Evolutionary conservation across 2,113 vertebrate genomes (phyloP).

Genomic region (Xyliphius kryptos): DNA sequence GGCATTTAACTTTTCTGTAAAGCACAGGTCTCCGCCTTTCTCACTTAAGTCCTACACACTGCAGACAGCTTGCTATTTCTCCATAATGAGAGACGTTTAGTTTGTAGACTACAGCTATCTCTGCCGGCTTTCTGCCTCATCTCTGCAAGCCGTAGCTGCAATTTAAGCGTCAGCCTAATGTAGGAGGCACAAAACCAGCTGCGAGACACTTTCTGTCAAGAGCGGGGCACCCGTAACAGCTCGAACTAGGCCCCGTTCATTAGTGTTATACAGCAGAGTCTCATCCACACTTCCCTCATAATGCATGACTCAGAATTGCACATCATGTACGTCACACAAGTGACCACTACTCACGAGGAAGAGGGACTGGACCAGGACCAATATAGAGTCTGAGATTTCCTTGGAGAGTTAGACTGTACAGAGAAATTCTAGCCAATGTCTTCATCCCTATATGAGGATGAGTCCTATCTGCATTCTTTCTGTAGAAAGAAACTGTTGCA

Average conservation of each 20-base stretch:
- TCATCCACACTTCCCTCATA: not conserved
- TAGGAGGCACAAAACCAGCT: constrained; percentile 16
- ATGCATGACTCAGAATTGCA: not conserved
- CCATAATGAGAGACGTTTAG: not conserved
- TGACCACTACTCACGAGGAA: not conserved
- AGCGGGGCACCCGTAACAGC: constrained; percentile 38
- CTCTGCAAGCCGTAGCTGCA: constrained; percentile 20
- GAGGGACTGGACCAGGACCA: too few species aligned
- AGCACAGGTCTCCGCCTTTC: constrained; percentile 3
- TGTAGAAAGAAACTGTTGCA: too few species aligned
- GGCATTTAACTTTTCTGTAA: too few species aligned
- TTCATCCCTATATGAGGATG: too few species aligned
- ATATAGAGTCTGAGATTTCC: too few species aligned
- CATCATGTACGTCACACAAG: not conserved
- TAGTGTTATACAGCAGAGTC: constrained; percentile 1
- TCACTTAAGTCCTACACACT: constrained; percentile 1
- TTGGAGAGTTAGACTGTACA: too few species aligned
- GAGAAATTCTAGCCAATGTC: too few species aligned
- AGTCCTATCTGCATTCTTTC: too few species aligned
- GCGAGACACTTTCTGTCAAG: constrained; percentile 32
- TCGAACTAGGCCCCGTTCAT: constrained; percentile 21
- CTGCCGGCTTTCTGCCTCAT: constrained; percentile 9
- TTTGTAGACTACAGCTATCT: constrained; percentile 11
- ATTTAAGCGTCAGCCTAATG: constrained; percentile 19
- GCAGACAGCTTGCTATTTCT: constrained; percentile 18